Conservation (phyloP, 1,140 invertebrate species). For the Luehdorfia chinensis region DNA sequence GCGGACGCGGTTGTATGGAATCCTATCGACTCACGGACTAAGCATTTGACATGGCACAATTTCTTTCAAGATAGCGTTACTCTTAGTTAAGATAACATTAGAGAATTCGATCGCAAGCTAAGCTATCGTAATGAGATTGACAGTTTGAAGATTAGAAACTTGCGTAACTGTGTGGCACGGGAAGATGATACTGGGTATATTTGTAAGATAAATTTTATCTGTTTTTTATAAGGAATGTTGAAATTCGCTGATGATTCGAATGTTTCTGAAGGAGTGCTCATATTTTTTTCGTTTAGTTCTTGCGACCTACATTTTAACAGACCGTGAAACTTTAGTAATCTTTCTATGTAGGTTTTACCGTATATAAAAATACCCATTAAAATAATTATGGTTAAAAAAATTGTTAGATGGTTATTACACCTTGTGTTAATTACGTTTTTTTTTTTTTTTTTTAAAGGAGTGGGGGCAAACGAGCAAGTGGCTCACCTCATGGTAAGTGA, state of each 20-base stretch:
- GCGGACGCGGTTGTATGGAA: conserved; percentile 38
- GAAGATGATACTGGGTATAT: conserved; percentile 32
- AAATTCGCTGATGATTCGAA: conserved; percentile 29
- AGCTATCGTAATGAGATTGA: conserved; percentile 48
- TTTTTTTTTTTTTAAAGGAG: too few relatives aligned
- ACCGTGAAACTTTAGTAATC: too few relatives aligned
- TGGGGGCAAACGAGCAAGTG: too few relatives aligned
- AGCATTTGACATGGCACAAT: conserved; percentile 25
- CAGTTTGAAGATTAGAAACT: conserved; percentile 58
- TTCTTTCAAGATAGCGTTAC: conserved; percentile 28
- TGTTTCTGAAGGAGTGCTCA: conserved; percentile 23
- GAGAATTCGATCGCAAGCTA: conserved; percentile 40
- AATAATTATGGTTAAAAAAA: too few relatives aligned
- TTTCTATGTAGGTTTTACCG: too few relatives aligned
- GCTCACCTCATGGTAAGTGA: too few relatives aligned
- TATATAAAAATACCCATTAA: too few relatives aligned
- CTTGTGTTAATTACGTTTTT: too few relatives aligned
- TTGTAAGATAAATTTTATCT: conserved; percentile 35
- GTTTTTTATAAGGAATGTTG: conserved; percentile 32
- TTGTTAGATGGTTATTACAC: too few relatives aligned
- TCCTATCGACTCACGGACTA: conserved; percentile 32
- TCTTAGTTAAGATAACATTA: conserved; percentile 47
- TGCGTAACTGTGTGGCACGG: conserved; percentile 52
- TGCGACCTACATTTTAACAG: conserved; percentile 21
- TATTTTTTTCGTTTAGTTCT: neutral